Evolutionary conservation across 1,140 invertebrate species (phyloP).

Genomic region (Glomeris maerens): DNA sequence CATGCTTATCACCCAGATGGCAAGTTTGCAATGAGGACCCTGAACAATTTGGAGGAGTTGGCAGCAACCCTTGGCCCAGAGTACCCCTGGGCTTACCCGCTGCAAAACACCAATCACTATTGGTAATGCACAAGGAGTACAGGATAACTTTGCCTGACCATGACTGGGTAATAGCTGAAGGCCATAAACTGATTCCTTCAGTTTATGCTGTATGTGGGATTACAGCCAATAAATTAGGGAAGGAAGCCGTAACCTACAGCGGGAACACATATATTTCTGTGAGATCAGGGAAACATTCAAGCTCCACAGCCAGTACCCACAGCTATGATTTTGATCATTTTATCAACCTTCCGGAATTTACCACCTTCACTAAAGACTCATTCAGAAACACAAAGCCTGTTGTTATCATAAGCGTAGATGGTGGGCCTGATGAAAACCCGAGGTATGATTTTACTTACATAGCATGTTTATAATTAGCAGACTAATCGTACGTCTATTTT

Average conservation of each 20-base stretch:
- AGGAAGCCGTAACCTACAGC: no score
- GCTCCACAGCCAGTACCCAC: no score
- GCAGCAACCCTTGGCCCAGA: slow-evolving; percentile 18
- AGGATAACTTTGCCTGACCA: slow-evolving; percentile 29
- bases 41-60: slow-evolving; percentile 19
- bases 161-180: slow-evolving; percentile 29
- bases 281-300: no score
- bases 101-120: slow-evolving; percentile 28
- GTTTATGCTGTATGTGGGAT: slow-evolving; percentile 25
- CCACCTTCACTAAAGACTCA: slow-evolving; percentile 12
- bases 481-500: no score
- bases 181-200: no score
- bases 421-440: slow-evolving; percentile 33
- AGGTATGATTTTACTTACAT: no score
- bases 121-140: slow-evolving; percentile 32
- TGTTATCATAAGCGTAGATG: slow-evolving; percentile 27
- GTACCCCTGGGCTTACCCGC: slow-evolving; percentile 31
- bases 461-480: no score
- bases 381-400: slow-evolving; percentile 32
- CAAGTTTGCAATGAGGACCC: slow-evolving; percentile 19
- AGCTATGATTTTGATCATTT: no score
- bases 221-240: slow-evolving; percentile 20
- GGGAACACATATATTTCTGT: no score
- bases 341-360: no score
- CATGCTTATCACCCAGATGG: slow-evolving; percentile 21